These are phyloP conservation scores for Ceratothoa steindachneri DNA, from an alignment of 2,888 invertebrate genomes.

Conservation along the genomic window DNA sequence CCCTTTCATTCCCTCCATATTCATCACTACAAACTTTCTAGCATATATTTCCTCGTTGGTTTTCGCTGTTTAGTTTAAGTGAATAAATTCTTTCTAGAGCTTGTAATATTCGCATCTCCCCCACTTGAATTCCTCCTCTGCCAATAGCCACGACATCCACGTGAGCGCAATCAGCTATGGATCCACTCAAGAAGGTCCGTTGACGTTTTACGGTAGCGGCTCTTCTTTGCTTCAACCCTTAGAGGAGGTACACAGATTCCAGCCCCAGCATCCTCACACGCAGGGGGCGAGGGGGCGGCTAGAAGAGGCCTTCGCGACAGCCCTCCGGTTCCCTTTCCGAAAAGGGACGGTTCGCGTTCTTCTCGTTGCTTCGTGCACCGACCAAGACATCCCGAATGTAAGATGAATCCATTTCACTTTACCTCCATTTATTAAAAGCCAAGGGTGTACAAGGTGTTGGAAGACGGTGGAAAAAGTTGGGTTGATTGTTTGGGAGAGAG, in stretches of 20 bases:
- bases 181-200: neutral
- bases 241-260: neutral
- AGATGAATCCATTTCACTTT: neutral
- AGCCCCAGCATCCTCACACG: neutral
- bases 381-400: slow-evolving; percentile 18
- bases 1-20: too few relatives aligned
- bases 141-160: too few relatives aligned
- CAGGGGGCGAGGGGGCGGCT: neutral
- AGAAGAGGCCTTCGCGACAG: neutral
- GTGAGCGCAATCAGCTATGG: neutral
- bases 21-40: too few relatives aligned
- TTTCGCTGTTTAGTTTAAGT: too few relatives aligned
- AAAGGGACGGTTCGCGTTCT: slow-evolving; percentile 21
- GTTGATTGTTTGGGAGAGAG: too few relatives aligned
- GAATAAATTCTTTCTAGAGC: too few relatives aligned
- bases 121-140: too few relatives aligned
- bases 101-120: too few relatives aligned
- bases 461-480: too few relatives aligned
- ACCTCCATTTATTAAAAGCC: too few relatives aligned
- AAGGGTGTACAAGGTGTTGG: too few relatives aligned
- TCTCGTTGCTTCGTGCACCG: slow-evolving; percentile 15
- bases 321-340: slow-evolving; percentile 17
- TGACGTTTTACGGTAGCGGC: neutral
- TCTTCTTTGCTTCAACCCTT: neutral
- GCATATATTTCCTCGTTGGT: too few relatives aligned